These are phyloP conservation scores for Alviniconcha marisindica DNA, from an alignment of 1,140 invertebrate genomes.

Conservation along the genomic window DNA sequence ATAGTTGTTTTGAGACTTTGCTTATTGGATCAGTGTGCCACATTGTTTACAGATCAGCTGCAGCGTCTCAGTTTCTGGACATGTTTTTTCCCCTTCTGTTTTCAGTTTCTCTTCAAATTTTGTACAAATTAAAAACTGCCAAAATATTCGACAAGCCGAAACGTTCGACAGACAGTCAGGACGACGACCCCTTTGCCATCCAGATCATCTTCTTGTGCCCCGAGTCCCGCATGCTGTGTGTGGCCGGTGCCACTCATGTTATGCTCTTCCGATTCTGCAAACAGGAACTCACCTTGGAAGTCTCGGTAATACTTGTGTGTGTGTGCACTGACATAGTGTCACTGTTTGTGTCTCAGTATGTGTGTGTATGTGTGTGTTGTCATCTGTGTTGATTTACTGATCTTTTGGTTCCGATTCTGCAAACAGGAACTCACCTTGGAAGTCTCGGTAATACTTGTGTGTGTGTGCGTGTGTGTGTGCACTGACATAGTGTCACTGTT, in stretches of 20 bases:
- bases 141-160: conserved; percentile 89
- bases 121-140: conserved; percentile 98
- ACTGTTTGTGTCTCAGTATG: too few species aligned
- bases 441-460: conserved; percentile 82
- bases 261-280: conserved; percentile 97
- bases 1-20: too few species aligned
- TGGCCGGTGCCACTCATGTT: conserved; percentile 95
- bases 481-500: too few species aligned
- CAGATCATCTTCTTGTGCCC: conserved; percentile 94
- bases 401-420: conserved; percentile 86
- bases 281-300: conserved; percentile 89
- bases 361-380: too few species aligned
- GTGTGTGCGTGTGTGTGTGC: not conserved
- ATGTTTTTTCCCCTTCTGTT: conserved; percentile 68
- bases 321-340: too few species aligned
- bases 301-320: conserved; percentile 81
- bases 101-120: conserved; percentile 86
- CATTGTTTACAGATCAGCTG: too few species aligned
- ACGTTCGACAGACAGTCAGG: conserved; percentile 73
- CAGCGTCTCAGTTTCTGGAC: too few species aligned
- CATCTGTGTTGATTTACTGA: not conserved
- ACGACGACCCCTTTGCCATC: conserved; percentile 95
- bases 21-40: too few species aligned
- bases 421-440: conserved; percentile 92
- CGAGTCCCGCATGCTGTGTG: conserved; percentile 91